Evolutionary conservation across 2,888 invertebrate species (phyloP).

Genomic region (Torymus tubicola): DNA sequence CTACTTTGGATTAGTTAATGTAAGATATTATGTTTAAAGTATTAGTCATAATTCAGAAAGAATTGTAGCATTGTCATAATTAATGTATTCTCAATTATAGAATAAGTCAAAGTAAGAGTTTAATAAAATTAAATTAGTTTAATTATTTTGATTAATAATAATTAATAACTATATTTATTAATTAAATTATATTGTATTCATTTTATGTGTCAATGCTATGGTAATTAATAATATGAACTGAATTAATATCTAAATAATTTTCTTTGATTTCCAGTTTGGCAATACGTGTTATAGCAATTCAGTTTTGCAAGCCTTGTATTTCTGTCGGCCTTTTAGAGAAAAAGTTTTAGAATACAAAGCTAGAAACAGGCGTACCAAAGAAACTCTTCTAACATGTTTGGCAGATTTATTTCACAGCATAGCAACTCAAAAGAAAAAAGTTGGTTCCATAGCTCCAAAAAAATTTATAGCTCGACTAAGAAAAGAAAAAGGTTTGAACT

Average conservation of each 20-base stretch:
- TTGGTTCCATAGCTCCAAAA: constrained; percentile 99
- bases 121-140: no score
- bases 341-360: constrained; percentile 99
- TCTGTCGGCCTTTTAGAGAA: constrained; percentile 99
- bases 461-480: constrained; percentile 98
- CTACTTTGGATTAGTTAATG: constrained; percentile 99
- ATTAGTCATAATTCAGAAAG: no score
- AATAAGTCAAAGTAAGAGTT: no score
- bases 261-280: constrained; percentile 88
- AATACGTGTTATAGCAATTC: constrained; percentile 99
- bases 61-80: no score
- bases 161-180: not conserved
- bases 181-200: constrained; percentile 1
- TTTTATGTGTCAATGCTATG: not conserved
- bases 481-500: constrained; percentile 93
- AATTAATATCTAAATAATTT: constrained; percentile 16
- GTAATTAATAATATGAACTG: constrained; percentile 22
- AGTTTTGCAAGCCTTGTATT: constrained; percentile 98
- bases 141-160: not conserved
- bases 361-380: constrained; percentile 95
- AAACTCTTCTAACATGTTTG: constrained; percentile 97
- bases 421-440: constrained; percentile 99
- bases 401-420: constrained; percentile 99
- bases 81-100: no score
- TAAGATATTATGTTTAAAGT: constrained; percentile 78